Evolutionary conservation across 2,797 vertebrate genomes (phyloP), one percentile per base, ranked within the genome.

Genomic region (Pseudocheirus occidentalis): DNA sequence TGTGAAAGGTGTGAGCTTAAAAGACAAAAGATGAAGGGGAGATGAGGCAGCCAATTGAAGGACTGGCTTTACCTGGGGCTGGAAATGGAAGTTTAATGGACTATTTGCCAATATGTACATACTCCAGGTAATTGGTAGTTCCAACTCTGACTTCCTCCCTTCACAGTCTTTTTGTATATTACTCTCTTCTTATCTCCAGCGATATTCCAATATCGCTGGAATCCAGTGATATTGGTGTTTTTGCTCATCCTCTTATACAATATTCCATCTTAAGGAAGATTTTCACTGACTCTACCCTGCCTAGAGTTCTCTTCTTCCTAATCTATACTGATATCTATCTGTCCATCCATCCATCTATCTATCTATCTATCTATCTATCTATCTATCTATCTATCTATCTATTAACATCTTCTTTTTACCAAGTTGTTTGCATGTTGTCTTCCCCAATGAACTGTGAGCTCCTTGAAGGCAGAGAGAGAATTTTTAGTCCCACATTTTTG

Each of bases 1-100:
- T 95, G 52, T 56, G 73, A 92, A 29, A 94, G 81, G 94, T 91
- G 90, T 59, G 14, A 97, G 89, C 89, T 90, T 96, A 12, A 90
- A 90, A 91, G 27, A 93, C 16, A 95, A 5, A 55, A 13, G 53
- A 93, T 40, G 28, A 53, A 92, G 21, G 29, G 57, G 73, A 46
- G 14, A 54, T 2, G 3, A 90, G 31, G 28, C 5, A 46, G 46
- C 55, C 90, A 93, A 0, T 0, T 73, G 40, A 93, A 94, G 16
- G 92, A 92, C 12, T 28, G 21, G 34, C 46, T 95, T 18, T 57
- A 55, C 40, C 55, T 91, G n/a, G 92, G 90, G 90, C 24, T 56
- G 90, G 87, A 21, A 93, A 93, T 55, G 9, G 31, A 91, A 93
- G 11, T 90, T 92, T 53, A 14, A 94, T 11, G 93, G 92, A 46